phyloP scores from a whole-genome alignment of 2,888 invertebrate species.

The Ditula angustiorana region DNA sequence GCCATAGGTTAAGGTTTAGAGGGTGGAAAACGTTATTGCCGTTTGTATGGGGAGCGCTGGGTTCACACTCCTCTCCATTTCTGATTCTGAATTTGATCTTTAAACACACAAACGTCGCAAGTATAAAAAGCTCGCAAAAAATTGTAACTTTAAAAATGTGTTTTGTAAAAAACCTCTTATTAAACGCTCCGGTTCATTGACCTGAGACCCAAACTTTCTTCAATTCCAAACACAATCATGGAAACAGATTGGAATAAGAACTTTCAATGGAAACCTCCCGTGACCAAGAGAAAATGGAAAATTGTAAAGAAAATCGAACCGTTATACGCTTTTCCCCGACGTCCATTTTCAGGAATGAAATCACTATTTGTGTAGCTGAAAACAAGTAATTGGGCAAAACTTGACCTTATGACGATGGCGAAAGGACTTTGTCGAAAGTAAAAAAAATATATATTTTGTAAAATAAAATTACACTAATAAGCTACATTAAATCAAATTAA shows the following conservation, averaged over 20 bases:
- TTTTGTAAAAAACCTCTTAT: too few species aligned
- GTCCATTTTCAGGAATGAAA: background rate
- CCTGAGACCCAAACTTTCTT: background rate
- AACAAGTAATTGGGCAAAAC: background rate
- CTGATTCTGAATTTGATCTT: too few species aligned
- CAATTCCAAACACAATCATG: background rate
- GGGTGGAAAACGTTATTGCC: too few species aligned
- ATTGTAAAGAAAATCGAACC: slow-evolving; percentile 11
- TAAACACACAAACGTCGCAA: too few species aligned
- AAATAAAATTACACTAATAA: too few species aligned
- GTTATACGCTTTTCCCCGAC: background rate
- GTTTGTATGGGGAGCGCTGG: too few species aligned
- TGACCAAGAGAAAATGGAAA: background rate
- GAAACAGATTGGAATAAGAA: slow-evolving; percentile 4
- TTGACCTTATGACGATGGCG: background rate
- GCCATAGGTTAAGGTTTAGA: too few species aligned
- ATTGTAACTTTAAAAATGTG: too few species aligned
- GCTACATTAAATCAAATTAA: too few species aligned
- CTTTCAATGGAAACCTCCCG: background rate
- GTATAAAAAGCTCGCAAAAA: too few species aligned
- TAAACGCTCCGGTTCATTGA: too few species aligned
- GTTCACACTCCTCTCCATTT: too few species aligned
- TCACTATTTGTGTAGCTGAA: background rate
- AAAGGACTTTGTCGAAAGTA: background rate
- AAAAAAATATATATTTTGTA: background rate